These are phyloP conservation scores for Hydrolagus colliei DNA, from an alignment of 2,797 vertebrate species.

Conservation along the genomic window DNA sequence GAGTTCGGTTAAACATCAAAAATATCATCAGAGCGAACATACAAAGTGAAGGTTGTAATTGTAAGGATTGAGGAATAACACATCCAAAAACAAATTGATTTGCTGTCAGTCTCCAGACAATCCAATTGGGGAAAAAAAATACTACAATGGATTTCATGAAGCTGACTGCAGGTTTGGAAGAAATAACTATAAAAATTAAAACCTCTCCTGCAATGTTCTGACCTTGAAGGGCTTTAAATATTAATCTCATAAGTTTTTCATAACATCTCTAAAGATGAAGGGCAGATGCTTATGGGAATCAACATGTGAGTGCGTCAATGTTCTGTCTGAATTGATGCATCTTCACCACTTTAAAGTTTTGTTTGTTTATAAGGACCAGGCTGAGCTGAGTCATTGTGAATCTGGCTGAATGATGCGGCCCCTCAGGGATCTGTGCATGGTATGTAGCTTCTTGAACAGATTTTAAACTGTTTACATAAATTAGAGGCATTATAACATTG, in stretches of 20 bases:
- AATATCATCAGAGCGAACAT: background rate
- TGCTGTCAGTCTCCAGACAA: background rate
- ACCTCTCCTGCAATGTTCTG: background rate
- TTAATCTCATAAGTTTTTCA: too few relatives aligned
- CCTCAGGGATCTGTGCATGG: background rate
- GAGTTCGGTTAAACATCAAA: background rate
- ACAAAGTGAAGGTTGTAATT: background rate
- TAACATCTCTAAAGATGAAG: background rate
- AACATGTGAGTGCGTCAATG: background rate
- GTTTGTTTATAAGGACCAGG: background rate
- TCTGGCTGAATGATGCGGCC: background rate
- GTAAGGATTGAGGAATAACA: background rate
- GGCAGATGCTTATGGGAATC: background rate
- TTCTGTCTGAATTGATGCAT: conserved; percentile 3
- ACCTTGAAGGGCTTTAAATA: background rate
- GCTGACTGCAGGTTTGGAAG: background rate
- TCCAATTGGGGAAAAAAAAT: background rate
- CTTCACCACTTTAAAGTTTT: background rate
- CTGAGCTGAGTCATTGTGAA: background rate
- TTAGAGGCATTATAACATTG: conserved; percentile 15
- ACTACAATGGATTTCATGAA: background rate
- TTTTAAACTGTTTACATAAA: conserved; percentile 20
- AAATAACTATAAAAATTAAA: background rate
- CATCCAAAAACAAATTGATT: background rate
- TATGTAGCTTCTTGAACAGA: background rate